These are phyloP conservation scores for Arenaria interpres DNA, from an alignment of 2,113 vertebrate species.

Conservation along the genomic window DNA sequence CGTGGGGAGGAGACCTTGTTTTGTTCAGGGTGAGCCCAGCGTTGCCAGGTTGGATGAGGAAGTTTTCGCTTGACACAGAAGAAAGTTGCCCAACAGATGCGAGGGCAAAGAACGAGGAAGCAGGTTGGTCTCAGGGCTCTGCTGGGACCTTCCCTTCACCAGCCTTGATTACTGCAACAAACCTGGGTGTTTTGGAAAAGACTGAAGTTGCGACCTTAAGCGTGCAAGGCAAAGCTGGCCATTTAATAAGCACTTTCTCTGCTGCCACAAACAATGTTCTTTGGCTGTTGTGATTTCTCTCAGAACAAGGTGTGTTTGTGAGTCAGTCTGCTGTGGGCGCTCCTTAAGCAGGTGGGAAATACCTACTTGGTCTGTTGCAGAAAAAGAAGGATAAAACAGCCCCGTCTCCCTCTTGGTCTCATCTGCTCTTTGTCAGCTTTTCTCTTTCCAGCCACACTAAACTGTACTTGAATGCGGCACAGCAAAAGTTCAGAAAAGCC, in stretches of 20 bases:
- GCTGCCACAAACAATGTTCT: background rate
- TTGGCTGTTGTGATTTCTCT: background rate
- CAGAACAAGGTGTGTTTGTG: background rate
- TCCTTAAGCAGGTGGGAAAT: background rate
- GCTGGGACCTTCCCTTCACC: background rate
- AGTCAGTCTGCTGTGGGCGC: background rate
- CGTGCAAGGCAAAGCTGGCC: background rate
- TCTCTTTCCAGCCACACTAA: background rate
- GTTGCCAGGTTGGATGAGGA: background rate
- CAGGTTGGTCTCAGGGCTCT: background rate
- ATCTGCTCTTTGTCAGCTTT: background rate
- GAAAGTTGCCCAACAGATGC: background rate
- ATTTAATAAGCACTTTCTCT: background rate
- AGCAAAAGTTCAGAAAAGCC: background rate
- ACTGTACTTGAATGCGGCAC: background rate
- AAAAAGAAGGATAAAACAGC: background rate
- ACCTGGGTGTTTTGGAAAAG: background rate
- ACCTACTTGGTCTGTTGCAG: background rate
- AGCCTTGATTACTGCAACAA: background rate
- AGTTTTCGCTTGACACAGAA: background rate
- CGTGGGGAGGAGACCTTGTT: background rate
- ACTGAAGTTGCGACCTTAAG: background rate
- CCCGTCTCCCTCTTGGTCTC: background rate
- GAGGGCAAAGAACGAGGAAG: constrained; percentile 12
- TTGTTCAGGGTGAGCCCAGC: background rate